Percentiles rank a stretch among this genome's conserved stretches.
These are phyloP conservation scores for Dipus sagitta DNA, from an alignment of 2,797 vertebrate genomes.

Conservation along the genomic window DNA sequence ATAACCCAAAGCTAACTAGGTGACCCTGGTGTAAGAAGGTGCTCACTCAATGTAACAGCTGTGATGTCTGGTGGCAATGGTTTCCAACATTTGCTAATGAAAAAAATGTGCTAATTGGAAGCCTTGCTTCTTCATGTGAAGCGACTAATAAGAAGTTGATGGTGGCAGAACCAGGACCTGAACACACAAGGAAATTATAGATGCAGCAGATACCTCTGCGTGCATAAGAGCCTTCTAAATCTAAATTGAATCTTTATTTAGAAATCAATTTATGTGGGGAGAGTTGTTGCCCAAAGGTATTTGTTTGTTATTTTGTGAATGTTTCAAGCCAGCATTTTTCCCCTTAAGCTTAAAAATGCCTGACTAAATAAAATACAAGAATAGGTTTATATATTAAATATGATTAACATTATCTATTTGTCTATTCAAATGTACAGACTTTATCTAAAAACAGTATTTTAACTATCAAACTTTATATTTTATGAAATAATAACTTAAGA, in stretches of 20 bases:
- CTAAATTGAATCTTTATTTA: constrained; percentile 83
- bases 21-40: neutral
- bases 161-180: constrained; percentile 66
- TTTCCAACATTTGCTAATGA: constrained; percentile 46
- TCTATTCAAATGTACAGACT: constrained; percentile 51
- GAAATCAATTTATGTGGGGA: constrained; percentile 77
- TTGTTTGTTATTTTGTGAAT: constrained; percentile 78
- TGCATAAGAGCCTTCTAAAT: constrained; percentile 75
- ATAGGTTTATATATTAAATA: constrained; percentile 80
- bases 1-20: neutral
- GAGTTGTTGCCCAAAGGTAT: constrained; percentile 73
- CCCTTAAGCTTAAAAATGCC: constrained; percentile 68
- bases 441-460: constrained; percentile 65
- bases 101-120: constrained; percentile 66
- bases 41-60: neutral
- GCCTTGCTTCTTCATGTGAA: constrained; percentile 29
- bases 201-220: constrained; percentile 56
- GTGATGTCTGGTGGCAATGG: neutral
- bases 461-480: constrained; percentile 65
- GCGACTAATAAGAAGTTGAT: constrained; percentile 72
- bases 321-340: constrained; percentile 76
- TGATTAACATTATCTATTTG: constrained; percentile 70
- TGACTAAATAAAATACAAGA: constrained; percentile 79
- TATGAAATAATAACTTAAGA: constrained; percentile 38
- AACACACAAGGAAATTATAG: constrained; percentile 68